Evolutionary conservation across 2,888 invertebrate species (phyloP).

Genomic region (Polyommatus icarus): DNA sequence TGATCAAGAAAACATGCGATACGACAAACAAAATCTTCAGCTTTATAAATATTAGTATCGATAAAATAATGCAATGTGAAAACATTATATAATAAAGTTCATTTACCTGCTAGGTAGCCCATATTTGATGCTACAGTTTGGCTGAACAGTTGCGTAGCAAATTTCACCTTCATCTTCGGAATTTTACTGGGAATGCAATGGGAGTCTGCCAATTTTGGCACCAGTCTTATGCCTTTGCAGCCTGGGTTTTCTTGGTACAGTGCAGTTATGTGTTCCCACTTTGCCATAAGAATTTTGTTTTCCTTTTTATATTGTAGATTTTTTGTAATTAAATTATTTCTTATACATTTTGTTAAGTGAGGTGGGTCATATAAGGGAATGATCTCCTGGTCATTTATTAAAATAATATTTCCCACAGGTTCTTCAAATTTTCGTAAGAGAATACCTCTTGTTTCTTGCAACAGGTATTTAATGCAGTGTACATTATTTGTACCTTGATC

Average conservation of each 20-base stretch:
- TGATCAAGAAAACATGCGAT: neutral
- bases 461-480: constrained; percentile 40
- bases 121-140: constrained; percentile 44
- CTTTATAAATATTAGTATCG: constrained; percentile 1
- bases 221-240: constrained; percentile 28
- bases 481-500: constrained; percentile 45
- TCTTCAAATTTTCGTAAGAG: constrained; percentile 34
- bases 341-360: constrained; percentile 43
- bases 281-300: constrained; percentile 30
- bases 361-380: constrained; percentile 44
- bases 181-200: constrained; percentile 26
- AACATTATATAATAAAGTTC: constrained; percentile 5
- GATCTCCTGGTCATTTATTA: constrained; percentile 41
- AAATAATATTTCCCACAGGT: constrained; percentile 38
- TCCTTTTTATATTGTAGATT: constrained; percentile 32
- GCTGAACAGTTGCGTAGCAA: constrained; percentile 45
- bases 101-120: constrained; percentile 46
- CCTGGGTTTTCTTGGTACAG: constrained; percentile 29
- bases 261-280: neutral
- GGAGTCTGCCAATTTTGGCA: constrained; percentile 31
- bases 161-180: constrained; percentile 29
- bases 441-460: constrained; percentile 40
- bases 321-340: constrained; percentile 44
- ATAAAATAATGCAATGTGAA: neutral
- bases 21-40: neutral